Conservation (phyloP, 2,797 vertebrate genomes). For the Valencia hispanica region DNA sequence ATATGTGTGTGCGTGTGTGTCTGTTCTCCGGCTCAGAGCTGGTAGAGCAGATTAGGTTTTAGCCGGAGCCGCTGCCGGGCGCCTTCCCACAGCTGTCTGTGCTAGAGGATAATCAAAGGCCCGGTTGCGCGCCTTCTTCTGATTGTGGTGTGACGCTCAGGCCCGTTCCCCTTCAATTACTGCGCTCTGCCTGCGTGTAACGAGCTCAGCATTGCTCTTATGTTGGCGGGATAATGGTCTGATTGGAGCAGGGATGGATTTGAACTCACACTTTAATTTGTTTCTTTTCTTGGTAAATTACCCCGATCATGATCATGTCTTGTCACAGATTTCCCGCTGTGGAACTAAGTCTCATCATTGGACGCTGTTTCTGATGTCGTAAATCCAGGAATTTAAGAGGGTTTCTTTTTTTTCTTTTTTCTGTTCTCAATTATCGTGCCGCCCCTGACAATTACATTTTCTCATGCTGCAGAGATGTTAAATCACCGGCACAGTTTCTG, state of each 20-base stretch:
- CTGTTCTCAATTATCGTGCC: conserved; percentile 13
- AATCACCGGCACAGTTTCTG: conserved; percentile 21
- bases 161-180: conserved; percentile 60
- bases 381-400: conserved; percentile 15
- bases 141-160: conserved; percentile 59
- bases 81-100: conserved; percentile 65
- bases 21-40: conserved; percentile 30
- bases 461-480: conserved; percentile 18
- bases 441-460: conserved; percentile 29
- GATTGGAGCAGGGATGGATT: conserved; percentile 52
- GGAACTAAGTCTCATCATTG: conserved; percentile 16
- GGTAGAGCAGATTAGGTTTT: conserved; percentile 59
- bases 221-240: conserved; percentile 51
- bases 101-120: conserved; percentile 63
- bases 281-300: conserved; percentile 42
- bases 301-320: conserved; percentile 30
- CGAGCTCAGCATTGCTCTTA: conserved; percentile 54
- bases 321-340: conserved; percentile 24
- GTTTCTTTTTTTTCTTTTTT: too few species aligned
- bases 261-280: conserved; percentile 45
- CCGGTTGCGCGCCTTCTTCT: conserved; percentile 47
- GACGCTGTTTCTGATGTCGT: conserved; percentile 17
- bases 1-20: conserved; percentile 20
- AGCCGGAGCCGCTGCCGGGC: conserved; percentile 42
- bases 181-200: conserved; percentile 55